Conservation (phyloP, 1,140 invertebrate genomes). For the Nephila pilipes region DNA sequence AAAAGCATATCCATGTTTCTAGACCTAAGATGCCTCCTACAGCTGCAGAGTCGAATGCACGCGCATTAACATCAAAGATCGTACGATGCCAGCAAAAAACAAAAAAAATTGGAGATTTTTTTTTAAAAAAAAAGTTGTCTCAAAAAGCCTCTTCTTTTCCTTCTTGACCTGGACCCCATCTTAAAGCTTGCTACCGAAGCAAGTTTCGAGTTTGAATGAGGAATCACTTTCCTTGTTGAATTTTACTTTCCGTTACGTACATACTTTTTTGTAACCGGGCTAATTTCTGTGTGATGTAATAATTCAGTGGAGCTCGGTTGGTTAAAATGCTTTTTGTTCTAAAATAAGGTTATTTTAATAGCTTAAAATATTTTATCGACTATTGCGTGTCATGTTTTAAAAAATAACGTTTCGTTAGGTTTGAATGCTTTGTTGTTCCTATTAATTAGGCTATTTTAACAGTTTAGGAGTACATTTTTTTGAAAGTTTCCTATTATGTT, state of each 20-base stretch:
- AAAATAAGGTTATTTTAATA: not conserved
- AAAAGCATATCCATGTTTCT: not conserved
- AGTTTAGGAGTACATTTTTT: no score
- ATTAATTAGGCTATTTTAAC: no score
- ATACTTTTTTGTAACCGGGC: not conserved
- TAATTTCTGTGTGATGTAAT: not conserved
- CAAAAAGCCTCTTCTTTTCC: not conserved
- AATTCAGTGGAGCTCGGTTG: not conserved
- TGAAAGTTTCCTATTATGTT: no score
- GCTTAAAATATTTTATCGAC: no score
- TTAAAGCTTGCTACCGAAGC: constrained; percentile 2
- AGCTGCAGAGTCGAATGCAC: not conserved
- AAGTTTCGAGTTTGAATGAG: not conserved
- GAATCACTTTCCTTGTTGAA: not conserved
- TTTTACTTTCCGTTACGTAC: not conserved
- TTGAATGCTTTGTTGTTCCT: no score
- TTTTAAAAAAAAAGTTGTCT: not conserved
- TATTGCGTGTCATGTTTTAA: no score
- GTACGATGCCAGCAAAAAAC: not conserved
- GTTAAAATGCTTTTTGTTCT: not conserved
- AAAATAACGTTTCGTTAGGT: no score
- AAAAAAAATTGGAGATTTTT: not conserved
- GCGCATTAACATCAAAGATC: constrained; percentile 15
- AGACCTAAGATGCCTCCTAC: not conserved
- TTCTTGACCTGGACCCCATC: not conserved